Percentiles rank a stretch among this genome's conserved stretches.
phyloP scores from a whole-genome alignment of 2,888 invertebrate species.

The Drosophila kambysellisi region DNA sequence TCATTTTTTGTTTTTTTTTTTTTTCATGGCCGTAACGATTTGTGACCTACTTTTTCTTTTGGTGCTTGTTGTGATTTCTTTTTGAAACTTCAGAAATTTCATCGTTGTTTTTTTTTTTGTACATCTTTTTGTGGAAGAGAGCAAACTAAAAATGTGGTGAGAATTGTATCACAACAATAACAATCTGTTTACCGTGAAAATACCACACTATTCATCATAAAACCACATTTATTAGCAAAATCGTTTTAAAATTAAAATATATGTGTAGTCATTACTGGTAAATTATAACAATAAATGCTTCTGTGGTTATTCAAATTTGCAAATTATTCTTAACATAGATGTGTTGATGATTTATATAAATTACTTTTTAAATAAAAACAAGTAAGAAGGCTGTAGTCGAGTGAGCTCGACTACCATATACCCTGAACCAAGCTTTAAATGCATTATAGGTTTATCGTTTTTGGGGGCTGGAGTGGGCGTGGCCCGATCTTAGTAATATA shows the following conservation, averaged over 20 bases:
- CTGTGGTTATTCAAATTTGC: background rate
- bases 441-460: too few species aligned
- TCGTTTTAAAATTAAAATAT: background rate
- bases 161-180: background rate
- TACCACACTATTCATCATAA: background rate
- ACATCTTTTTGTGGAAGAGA: background rate
- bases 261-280: background rate
- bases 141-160: background rate
- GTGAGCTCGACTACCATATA: too few species aligned
- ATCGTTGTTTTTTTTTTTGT: background rate
- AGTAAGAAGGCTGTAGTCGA: too few species aligned
- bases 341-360: background rate
- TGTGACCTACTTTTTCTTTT: slow-evolving; percentile 63
- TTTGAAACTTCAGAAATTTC: background rate
- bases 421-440: too few species aligned
- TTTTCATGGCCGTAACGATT: slow-evolving; percentile 42
- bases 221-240: background rate
- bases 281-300: background rate
- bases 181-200: background rate
- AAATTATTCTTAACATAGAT: background rate
- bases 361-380: background rate
- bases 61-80: slow-evolving; percentile 2
- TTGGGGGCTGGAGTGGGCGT: too few species aligned
- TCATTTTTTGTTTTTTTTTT: slow-evolving; percentile 13
- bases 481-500: too few species aligned